Percentiles rank a stretch among this genome's conserved stretches.
Conservation (phyloP, 2,113 vertebrate species). For the Bucco capensis region DNA sequence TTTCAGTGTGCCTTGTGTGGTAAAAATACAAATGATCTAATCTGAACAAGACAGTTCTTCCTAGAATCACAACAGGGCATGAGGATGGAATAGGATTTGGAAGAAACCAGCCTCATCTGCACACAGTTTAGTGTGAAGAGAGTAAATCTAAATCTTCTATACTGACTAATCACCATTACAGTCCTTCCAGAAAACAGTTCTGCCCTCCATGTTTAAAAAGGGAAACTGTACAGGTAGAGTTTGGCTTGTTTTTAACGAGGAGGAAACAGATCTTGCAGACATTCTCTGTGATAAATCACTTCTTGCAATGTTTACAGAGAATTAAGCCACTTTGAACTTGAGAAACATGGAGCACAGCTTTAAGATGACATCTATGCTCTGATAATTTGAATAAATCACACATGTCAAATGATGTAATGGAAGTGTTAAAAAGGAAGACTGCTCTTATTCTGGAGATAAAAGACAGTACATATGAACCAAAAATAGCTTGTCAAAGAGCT, state of each 20-base stretch:
- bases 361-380: neutral
- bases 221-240: neutral
- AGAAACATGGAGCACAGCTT: neutral
- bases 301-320: neutral
- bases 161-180: neutral
- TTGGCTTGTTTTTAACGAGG: neutral
- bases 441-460: neutral
- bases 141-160: neutral
- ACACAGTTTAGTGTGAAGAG: neutral
- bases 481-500: neutral
- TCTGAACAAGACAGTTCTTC: neutral
- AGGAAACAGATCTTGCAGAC: neutral
- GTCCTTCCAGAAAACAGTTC: neutral
- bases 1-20: neutral
- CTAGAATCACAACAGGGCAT: neutral
- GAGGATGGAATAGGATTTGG: neutral
- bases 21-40: neutral
- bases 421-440: neutral
- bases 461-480: neutral
- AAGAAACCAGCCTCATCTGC: neutral
- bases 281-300: neutral
- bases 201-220: neutral
- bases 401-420: neutral
- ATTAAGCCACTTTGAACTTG: neutral
- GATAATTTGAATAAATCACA: neutral